Evolutionary conservation across 1,140 invertebrate species (phyloP).

Genomic region (Calephelis nemesis): DNA sequence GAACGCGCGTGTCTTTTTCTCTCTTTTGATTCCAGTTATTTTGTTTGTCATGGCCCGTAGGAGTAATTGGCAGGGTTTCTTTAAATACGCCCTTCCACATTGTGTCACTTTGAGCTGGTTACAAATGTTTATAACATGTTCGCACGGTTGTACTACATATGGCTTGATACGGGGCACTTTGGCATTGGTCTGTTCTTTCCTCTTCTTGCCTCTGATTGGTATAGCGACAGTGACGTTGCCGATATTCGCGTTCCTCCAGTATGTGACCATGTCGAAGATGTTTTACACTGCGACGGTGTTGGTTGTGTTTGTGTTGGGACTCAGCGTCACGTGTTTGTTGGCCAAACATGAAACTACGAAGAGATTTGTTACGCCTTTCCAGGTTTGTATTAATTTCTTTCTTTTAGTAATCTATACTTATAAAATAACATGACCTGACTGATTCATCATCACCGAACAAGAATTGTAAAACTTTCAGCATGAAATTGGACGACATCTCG

Average conservation of each 20-base stretch:
- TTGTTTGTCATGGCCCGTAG: conserved; percentile 86
- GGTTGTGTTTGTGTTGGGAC: conserved; percentile 75
- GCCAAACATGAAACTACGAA: conserved; percentile 81
- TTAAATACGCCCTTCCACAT: conserved; percentile 89
- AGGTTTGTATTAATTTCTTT: conserved; percentile 69
- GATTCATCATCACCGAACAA: too few relatives aligned
- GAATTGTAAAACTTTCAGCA: too few relatives aligned
- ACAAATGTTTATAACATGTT: conserved; percentile 88
- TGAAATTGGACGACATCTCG: too few relatives aligned
- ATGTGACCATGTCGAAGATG: conserved; percentile 83
- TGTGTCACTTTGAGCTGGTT: conserved; percentile 93
- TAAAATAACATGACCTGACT: too few relatives aligned
- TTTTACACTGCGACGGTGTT: conserved; percentile 81
- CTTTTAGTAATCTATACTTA: conserved; percentile 18
- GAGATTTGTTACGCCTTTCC: conserved; percentile 83
- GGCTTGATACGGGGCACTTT: conserved; percentile 87
- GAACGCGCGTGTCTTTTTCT: conserved; percentile 88
- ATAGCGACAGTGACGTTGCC: conserved; percentile 86
- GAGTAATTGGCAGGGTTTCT: conserved; percentile 88
- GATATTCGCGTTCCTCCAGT: conserved; percentile 85
- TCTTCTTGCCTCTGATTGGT: conserved; percentile 89
- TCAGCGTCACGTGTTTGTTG: conserved; percentile 83
- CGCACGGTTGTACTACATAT: conserved; percentile 89
- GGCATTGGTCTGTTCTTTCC: conserved; percentile 86
- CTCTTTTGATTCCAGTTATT: conserved; percentile 87